phyloP scores from a whole-genome alignment of 2,113 vertebrate genomes.

The Varanus salvator region DNA sequence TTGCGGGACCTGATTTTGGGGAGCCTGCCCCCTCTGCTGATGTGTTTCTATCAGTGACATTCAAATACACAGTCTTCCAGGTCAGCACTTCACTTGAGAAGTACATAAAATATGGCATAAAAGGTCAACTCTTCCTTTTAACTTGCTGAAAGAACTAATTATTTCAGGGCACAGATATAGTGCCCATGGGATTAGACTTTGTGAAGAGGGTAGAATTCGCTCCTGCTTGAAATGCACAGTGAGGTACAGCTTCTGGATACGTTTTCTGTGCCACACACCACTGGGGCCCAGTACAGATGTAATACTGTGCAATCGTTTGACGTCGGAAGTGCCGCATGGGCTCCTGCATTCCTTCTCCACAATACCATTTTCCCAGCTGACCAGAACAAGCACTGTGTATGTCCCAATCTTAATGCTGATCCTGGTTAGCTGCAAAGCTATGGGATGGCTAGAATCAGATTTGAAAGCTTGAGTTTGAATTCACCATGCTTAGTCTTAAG shows the following conservation, averaged over 20 bases:
- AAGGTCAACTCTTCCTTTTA: not conserved
- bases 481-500: not conserved
- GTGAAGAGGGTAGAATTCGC: not conserved
- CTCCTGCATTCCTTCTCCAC: not conserved
- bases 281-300: not conserved
- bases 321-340: not conserved
- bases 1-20: not conserved
- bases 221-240: not conserved
- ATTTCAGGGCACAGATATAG: not conserved
- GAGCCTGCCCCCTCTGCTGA: not conserved
- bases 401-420: not conserved
- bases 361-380: not conserved
- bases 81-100: not conserved
- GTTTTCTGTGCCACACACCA: not conserved
- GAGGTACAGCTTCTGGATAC: not conserved
- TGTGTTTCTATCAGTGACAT: not conserved
- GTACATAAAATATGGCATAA: not conserved
- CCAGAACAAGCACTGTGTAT: not conserved
- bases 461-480: not conserved
- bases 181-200: not conserved
- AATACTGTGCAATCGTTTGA: not conserved
- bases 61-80: not conserved
- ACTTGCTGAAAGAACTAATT: not conserved
- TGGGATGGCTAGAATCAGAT: not conserved
- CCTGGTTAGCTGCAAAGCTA: not conserved